Base-by-base conservation (phyloP, 2,113 vertebrate species). In the Cromileptes altivelis region DNA sequence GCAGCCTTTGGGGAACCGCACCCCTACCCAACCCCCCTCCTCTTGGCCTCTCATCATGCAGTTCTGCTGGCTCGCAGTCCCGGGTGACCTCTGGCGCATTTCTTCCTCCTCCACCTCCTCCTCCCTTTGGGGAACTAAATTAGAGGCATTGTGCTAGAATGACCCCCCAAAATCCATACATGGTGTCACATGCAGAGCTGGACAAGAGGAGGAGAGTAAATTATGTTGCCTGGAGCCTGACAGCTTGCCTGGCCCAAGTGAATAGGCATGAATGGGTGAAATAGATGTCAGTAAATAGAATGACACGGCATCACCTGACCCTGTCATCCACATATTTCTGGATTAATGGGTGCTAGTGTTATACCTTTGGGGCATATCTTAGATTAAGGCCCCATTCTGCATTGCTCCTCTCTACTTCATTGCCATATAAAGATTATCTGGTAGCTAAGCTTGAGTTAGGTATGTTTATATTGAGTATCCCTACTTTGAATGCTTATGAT, bases 1-100 rank as follows among this genome's bases (percentile, higher is more conserved):
- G 73, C 73, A 94, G 93, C 92, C 94, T 95, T 95, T 93, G 95
- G 95, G 95, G 95, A 95, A 86, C 94, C 94, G 89, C 94, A 95
- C 93, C 95, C 94, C 93, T 91, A 23, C 85, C 92, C 91, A 89
- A 81, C 89, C 94, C 89, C 86, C 88, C 75, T 65, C 82, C 80
- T 80, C 89, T 75, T 47, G 69, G 61, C 85, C 88, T 89, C 81
- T 79, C 81, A 53, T 77, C 82, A 60, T 70, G 79, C 83, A 62
- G 74, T 81, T 86, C 82, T 88, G 78, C 70, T 85, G 89, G 89
- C 88, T 94, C 70, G 81, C 72, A 86, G 89, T 94, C 91, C 91
- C 82, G 72, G 79, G 80, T 96, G 95, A 96, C 95, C 95, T 95
- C 93, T 95, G 93, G 89, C 71, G 90, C 93, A 92, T 94, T 93